phyloP scores from a whole-genome alignment of 1,140 invertebrate genomes.

The Nasonia giraulti region DNA sequence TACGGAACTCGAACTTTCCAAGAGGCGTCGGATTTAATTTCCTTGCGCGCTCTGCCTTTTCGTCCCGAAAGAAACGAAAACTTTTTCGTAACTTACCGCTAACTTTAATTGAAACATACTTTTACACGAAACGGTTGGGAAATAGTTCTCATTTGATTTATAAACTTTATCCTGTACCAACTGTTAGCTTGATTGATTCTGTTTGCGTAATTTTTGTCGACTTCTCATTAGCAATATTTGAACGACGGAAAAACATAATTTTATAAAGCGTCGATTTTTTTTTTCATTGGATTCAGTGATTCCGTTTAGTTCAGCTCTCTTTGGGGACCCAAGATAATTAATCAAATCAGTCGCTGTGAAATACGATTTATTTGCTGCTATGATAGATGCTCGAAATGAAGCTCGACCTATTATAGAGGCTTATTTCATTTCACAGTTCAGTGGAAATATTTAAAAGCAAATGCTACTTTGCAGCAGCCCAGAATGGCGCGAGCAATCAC shows the following conservation, averaged over 20 bases:
- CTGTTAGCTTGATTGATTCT: neutral
- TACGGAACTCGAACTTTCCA: neutral
- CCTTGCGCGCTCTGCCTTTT: neutral
- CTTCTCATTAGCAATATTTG: neutral
- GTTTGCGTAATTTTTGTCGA: neutral
- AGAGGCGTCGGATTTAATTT: neutral
- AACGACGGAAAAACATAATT: neutral
- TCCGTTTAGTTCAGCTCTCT: neutral
- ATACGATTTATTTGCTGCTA: conserved; percentile 8
- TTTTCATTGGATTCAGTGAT: neutral
- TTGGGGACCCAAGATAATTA: neutral
- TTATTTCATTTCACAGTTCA: neutral
- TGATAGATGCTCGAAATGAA: neutral
- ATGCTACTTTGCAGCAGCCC: neutral
- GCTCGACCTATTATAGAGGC: neutral
- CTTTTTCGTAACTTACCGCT: neutral
- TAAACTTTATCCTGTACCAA: neutral
- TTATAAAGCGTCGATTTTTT: neutral
- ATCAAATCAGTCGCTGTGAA: neutral
- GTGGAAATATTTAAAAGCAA: neutral
- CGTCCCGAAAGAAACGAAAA: neutral
- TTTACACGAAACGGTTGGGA: neutral
- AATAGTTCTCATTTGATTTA: neutral
- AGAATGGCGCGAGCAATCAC: neutral
- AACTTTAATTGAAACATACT: neutral